phyloP scores from a whole-genome alignment of 2,888 invertebrate genomes.

The Drosophila limbata region DNA sequence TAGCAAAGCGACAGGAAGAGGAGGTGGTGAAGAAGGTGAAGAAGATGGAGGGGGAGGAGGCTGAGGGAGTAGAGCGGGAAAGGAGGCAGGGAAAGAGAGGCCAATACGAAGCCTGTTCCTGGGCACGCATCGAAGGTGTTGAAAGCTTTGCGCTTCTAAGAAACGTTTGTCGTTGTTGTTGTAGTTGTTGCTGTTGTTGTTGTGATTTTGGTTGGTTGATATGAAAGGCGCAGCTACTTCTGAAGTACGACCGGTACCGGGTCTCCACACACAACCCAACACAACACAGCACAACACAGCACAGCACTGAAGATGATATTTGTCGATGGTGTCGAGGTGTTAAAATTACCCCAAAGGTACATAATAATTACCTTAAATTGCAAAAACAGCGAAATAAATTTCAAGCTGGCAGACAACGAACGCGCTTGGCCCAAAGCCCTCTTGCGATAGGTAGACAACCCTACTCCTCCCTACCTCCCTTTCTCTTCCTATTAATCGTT shows the following conservation, averaged over 20 bases:
- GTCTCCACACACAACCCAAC: constrained; percentile 8
- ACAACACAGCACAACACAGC: constrained; percentile 1
- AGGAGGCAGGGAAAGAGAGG: not conserved
- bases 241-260: constrained; percentile 45
- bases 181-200: constrained; percentile 67
- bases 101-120: constrained; percentile 52
- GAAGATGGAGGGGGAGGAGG: not conserved
- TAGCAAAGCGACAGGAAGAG: constrained; percentile 7
- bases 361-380: constrained; percentile 85
- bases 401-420: constrained; percentile 65
- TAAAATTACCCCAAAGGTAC: constrained; percentile 85
- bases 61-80: not conserved
- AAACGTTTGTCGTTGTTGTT: constrained; percentile 74
- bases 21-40: not conserved
- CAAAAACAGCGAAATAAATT: constrained; percentile 84
- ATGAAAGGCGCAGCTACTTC: constrained; percentile 63
- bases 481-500: constrained; percentile 15
- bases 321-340: constrained; percentile 85
- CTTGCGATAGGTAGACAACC: constrained; percentile 35
- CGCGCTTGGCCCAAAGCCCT: constrained; percentile 44
- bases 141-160: constrained; percentile 83
- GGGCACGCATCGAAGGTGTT: constrained; percentile 80
- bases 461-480: no score
- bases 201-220: constrained; percentile 75
- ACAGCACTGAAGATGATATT: constrained; percentile 75